Evolutionary conservation across 2,888 invertebrate genomes (phyloP).

Genomic region (Oligia fasciuncula): DNA sequence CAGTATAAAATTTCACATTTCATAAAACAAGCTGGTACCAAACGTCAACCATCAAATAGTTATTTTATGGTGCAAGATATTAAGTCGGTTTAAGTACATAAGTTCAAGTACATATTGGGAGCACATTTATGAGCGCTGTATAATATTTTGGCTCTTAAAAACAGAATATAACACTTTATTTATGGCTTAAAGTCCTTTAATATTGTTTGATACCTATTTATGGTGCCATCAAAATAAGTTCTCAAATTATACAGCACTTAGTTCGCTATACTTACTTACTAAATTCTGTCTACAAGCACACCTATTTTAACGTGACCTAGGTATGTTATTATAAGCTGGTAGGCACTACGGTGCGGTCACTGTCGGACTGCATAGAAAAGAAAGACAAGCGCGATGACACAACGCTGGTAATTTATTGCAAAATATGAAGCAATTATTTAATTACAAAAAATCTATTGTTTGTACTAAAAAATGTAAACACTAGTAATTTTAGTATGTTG

Average conservation of each 20-base stretch:
- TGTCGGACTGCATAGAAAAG: too few species aligned
- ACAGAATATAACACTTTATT: constrained; percentile 40
- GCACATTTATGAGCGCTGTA: constrained; percentile 56
- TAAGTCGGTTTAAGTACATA: constrained; percentile 42
- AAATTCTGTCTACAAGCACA: background rate
- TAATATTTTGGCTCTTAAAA: constrained; percentile 53
- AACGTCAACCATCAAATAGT: constrained; percentile 51
- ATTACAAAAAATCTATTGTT: too few species aligned
- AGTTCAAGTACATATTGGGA: constrained; percentile 39
- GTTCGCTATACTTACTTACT: background rate
- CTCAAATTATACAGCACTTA: background rate
- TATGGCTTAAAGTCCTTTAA: constrained; percentile 24
- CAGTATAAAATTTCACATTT: constrained; percentile 43
- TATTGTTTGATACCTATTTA: constrained; percentile 8
- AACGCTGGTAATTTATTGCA: too few species aligned
- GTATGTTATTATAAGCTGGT: background rate
- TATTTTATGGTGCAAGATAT: constrained; percentile 54
- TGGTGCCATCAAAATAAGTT: background rate
- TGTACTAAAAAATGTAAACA: too few species aligned
- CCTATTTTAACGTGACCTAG: background rate
- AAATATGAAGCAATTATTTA: too few species aligned
- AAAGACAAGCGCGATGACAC: too few species aligned
- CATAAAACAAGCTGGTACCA: constrained; percentile 49
- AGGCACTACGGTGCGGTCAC: background rate
- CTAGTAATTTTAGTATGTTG: too few species aligned